phyloP scores from a whole-genome alignment of 92 coral and sea anemone genomes.

The Montipora capitata region DNA sequence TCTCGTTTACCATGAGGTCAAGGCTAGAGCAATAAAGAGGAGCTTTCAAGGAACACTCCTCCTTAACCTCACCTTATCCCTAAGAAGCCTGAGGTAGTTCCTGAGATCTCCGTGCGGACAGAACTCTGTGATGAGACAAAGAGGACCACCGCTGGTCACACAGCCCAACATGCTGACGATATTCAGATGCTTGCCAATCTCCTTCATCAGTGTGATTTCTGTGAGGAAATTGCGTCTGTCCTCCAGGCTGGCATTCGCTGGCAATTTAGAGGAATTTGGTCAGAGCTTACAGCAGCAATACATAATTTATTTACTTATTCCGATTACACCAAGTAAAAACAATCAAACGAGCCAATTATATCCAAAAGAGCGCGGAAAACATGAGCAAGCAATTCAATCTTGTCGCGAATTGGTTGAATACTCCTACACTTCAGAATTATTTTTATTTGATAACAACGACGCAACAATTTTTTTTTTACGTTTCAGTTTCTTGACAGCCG shows the following conservation, averaged over 20 bases:
- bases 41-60: no score
- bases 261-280: not conserved
- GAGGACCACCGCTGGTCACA: constrained; percentile 82
- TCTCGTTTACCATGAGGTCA: no score
- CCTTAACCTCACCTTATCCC: constrained; percentile 79
- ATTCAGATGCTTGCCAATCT: constrained; percentile 89
- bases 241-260: constrained; percentile 83
- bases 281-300: no score
- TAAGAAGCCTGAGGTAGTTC: constrained; percentile 76
- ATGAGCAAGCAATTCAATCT: no score
- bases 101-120: constrained; percentile 93
- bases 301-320: no score
- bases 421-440: no score
- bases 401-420: no score
- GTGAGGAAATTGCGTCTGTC: constrained; percentile 84
- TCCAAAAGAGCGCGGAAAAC: no score
- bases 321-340: no score
- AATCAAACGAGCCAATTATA: no score
- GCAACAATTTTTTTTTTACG: constrained; percentile 24
- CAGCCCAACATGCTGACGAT: constrained; percentile 93
- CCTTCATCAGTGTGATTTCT: constrained; percentile 91
- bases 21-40: no score
- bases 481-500: constrained; percentile 87
- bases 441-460: no score
- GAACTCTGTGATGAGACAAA: constrained; percentile 89